These are phyloP conservation scores for Helostoma temminkii DNA, from an alignment of 2,797 vertebrate species.

Conservation along the genomic window DNA sequence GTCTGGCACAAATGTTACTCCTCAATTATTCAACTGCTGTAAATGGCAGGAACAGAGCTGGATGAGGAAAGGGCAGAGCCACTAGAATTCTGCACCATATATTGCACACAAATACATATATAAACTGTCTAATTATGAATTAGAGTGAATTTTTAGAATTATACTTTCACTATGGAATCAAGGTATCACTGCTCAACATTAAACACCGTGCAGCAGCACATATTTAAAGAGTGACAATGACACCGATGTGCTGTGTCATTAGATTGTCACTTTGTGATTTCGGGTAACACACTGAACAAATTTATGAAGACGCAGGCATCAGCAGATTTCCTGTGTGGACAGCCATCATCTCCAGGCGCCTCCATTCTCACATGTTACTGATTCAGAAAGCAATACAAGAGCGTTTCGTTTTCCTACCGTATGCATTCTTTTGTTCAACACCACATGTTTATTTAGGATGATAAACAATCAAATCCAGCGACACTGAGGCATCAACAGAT, in stretches of 20 bases:
- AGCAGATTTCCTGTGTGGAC: conserved; percentile 73
- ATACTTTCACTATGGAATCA: conserved; percentile 32
- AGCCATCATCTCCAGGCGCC: conserved; percentile 34
- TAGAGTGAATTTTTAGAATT: neutral
- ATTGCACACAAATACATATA: neutral
- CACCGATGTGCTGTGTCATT: conserved; percentile 61
- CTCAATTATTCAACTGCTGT: conserved; percentile 80
- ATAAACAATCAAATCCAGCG: conserved; percentile 63
- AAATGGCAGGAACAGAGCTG: conserved; percentile 71
- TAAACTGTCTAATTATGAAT: neutral
- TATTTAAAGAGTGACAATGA: conserved; percentile 44
- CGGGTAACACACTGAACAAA: conserved; percentile 67
- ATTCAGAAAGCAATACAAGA: conserved; percentile 55
- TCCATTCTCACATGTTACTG: conserved; percentile 58
- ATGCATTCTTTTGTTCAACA: conserved; percentile 64
- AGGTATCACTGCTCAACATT: conserved; percentile 13
- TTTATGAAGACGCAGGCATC: conserved; percentile 65
- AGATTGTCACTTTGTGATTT: conserved; percentile 69
- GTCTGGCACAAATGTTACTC: conserved; percentile 78
- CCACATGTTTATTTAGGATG: conserved; percentile 73
- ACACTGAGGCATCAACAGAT: conserved; percentile 62
- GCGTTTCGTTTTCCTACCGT: conserved; percentile 57
- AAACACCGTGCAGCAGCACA: conserved; percentile 58
- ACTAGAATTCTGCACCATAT: conserved; percentile 1
- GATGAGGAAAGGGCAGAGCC: conserved; percentile 40